A percentile compares a stretch with the other conserved stretches of the same genome.
These are phyloP conservation scores for Drosophila setifemur DNA, from an alignment of 1,140 invertebrate genomes.

Conservation along the genomic window DNA sequence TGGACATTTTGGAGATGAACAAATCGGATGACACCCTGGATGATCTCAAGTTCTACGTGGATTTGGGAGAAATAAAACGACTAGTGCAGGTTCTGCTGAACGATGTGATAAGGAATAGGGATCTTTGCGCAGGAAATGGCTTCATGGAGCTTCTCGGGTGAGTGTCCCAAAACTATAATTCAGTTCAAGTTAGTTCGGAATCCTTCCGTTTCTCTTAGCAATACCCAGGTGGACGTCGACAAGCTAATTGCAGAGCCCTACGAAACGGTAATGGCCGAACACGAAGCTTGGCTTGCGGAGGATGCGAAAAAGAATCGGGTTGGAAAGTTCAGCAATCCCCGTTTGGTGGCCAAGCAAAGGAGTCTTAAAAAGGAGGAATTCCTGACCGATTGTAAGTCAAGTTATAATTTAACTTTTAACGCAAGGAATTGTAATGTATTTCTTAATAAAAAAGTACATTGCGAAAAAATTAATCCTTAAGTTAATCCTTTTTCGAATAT, in stretches of 20 bases:
- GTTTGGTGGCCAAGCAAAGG: not conserved
- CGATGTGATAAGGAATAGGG: constrained; percentile 2
- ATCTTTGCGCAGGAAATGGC: constrained; percentile 19
- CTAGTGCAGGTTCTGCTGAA: constrained; percentile 14
- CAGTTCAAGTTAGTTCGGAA: too few species aligned
- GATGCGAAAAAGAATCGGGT: not conserved
- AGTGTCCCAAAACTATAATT: too few species aligned
- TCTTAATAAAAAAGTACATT: too few species aligned
- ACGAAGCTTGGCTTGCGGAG: not conserved
- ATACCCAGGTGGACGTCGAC: constrained; percentile 37
- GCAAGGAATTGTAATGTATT: too few species aligned
- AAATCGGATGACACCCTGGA: constrained; percentile 9
- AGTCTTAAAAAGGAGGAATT: not conserved
- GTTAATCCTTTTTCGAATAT: too few species aligned
- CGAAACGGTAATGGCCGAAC: not conserved
- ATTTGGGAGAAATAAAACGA: constrained; percentile 36
- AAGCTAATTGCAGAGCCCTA: constrained; percentile 20
- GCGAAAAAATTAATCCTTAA: too few species aligned
- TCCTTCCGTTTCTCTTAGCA: too few species aligned
- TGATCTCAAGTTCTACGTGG: constrained; percentile 40
- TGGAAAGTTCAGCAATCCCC: not conserved
- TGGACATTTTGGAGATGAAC: constrained; percentile 31
- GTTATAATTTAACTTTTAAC: too few species aligned
- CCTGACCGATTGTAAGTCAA: constrained; percentile 21
- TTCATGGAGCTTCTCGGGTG: constrained; percentile 37